Conservation (phyloP, 2,797 vertebrate genomes). For the Malacoraja senta region DNA sequence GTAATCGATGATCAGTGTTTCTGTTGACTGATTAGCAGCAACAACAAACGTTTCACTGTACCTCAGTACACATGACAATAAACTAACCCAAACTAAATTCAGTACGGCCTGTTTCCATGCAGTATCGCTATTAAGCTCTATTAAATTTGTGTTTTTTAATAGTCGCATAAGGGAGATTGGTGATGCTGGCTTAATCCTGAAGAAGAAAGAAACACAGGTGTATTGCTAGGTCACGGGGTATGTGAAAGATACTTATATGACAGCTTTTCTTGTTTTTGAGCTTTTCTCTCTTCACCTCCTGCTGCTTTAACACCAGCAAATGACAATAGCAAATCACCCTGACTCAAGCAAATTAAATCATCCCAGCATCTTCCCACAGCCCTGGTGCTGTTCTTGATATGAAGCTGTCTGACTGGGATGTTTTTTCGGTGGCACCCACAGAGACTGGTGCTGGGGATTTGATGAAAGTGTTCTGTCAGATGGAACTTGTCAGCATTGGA, state of each 20-base stretch:
- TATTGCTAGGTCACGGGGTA: too few species aligned
- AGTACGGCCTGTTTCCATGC: too few species aligned
- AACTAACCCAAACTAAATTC: too few species aligned
- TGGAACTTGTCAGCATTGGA: background rate
- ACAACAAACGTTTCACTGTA: too few species aligned
- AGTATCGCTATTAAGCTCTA: too few species aligned
- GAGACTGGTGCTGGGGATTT: background rate
- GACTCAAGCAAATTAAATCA: conserved; percentile 12
- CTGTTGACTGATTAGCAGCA: too few species aligned
- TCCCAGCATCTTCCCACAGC: background rate
- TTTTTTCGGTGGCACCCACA: background rate
- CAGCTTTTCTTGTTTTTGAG: background rate
- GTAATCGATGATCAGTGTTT: too few species aligned
- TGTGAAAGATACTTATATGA: background rate
- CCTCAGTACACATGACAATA: too few species aligned
- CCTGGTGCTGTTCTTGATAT: background rate
- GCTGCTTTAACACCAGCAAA: background rate
- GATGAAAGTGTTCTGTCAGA: background rate
- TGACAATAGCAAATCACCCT: background rate
- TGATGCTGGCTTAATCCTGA: too few species aligned
- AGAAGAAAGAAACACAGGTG: too few species aligned
- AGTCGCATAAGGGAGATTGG: too few species aligned
- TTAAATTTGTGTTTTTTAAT: too few species aligned
- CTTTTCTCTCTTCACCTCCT: background rate
- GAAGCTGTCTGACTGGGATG: background rate